A percentile compares a stretch with the other conserved stretches of the same genome.
phyloP scores from a whole-genome alignment of 92 coral and sea anemone genomes.

The Diadumene lineata region DNA sequence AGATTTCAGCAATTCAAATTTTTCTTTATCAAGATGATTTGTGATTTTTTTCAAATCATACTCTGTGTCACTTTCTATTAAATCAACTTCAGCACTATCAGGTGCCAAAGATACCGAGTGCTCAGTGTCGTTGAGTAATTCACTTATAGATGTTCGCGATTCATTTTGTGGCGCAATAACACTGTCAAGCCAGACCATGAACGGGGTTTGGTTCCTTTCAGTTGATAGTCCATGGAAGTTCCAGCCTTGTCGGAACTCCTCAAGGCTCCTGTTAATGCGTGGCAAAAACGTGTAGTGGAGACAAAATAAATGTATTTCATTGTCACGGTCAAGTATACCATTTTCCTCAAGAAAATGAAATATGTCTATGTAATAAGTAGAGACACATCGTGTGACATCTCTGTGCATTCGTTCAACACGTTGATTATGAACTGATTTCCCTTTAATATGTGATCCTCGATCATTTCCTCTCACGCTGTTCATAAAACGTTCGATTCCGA shows the following conservation, averaged over 20 bases:
- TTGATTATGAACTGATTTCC: constrained; percentile 59
- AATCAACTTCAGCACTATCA: no score
- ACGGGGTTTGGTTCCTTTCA: constrained; percentile 49
- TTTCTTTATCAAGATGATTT: constrained; percentile 50
- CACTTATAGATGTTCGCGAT: constrained; percentile 31
- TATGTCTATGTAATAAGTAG: constrained; percentile 32
- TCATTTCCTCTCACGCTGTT: constrained; percentile 11
- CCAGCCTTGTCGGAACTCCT: constrained; percentile 51
- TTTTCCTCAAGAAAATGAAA: constrained; percentile 56
- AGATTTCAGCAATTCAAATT: constrained; percentile 39
- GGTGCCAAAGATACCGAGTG: constrained; percentile 51
- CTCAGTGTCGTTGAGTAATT: constrained; percentile 51
- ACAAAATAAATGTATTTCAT: constrained; percentile 64
- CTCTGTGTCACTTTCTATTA: no score
- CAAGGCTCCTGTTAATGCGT: constrained; percentile 41
- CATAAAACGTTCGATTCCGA: constrained; percentile 39
- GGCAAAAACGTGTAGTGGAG: constrained; percentile 56
- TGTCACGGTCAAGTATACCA: constrained; percentile 44
- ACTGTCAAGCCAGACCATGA: constrained; percentile 58
- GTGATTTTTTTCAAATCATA: constrained; percentile 52
- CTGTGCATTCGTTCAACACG: constrained; percentile 64
- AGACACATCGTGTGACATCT: constrained; percentile 46
- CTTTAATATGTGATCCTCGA: constrained; percentile 38
- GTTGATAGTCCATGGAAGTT: constrained; percentile 58
- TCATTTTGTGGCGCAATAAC: no score